Conservation (phyloP, 2,888 invertebrate genomes). For the Microplitis deprimator region DNA sequence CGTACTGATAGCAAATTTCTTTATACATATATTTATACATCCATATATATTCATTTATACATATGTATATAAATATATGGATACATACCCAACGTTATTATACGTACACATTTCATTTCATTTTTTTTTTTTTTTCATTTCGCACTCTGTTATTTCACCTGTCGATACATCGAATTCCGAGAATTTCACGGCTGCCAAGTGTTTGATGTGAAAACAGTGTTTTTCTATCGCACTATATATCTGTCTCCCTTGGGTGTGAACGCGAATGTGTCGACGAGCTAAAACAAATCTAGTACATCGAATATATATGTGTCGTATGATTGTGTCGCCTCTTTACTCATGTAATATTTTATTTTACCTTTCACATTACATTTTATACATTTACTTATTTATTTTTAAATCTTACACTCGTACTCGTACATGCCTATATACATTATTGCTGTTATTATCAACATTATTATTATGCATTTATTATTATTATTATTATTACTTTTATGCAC, state of each 20-base stretch:
- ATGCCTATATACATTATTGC: background rate
- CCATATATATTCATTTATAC: background rate
- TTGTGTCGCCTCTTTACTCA: slow-evolving; percentile 7
- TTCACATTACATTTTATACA: background rate
- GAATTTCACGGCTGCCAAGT: slow-evolving; percentile 30
- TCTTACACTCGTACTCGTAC: background rate
- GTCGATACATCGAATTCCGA: slow-evolving; percentile 42
- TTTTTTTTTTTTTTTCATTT: slow-evolving; percentile 28
- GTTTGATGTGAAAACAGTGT: slow-evolving; percentile 36
- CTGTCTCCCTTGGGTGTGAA: slow-evolving; percentile 15
- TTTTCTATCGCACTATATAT: slow-evolving; percentile 18
- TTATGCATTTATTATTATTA: background rate
- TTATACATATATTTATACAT: background rate
- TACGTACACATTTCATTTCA: slow-evolving; percentile 19
- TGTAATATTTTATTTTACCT: slow-evolving; percentile 12
- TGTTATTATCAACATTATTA: background rate
- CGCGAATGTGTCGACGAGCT: background rate
- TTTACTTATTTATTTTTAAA: background rate
- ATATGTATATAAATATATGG: background rate
- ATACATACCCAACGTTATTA: background rate
- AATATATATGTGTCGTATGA: slow-evolving; percentile 11
- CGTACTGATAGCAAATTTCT: slow-evolving; percentile 25
- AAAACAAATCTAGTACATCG: slow-evolving; percentile 25
- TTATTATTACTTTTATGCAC: background rate
- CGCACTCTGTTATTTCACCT: slow-evolving; percentile 34